Evolutionary conservation across 1,140 invertebrate genomes (phyloP).

Genomic region (Platyura marginata): DNA sequence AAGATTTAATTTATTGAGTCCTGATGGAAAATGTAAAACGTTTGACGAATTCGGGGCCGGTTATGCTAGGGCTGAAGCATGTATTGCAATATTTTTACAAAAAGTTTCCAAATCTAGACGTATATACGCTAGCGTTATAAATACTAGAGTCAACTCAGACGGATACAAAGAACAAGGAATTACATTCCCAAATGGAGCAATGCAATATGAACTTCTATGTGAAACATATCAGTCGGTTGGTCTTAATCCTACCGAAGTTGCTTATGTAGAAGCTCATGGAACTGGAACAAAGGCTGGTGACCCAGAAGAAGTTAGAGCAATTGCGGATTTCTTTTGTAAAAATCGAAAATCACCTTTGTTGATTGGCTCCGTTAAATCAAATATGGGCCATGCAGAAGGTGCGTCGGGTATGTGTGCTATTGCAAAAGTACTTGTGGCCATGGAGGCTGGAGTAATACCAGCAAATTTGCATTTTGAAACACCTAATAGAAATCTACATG

Average conservation of each 20-base stretch:
- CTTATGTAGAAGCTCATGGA: conserved; percentile 43
- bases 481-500: conserved; percentile 47
- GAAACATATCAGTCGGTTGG: conserved; percentile 33
- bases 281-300: conserved; percentile 35
- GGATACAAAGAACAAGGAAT: conserved; percentile 32
- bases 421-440: conserved; percentile 27
- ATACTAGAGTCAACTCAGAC: conserved; percentile 35
- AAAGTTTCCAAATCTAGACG: conserved; percentile 28
- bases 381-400: conserved; percentile 51
- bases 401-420: conserved; percentile 32
- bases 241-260: conserved; percentile 30
- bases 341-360: conserved; percentile 32
- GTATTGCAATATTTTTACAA: conserved; percentile 34
- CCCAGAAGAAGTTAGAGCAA: conserved; percentile 56
- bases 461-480: conserved; percentile 53
- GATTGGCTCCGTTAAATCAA: conserved; percentile 53
- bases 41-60: conserved; percentile 41
- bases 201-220: conserved; percentile 30
- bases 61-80: conserved; percentile 38
- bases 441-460: conserved; percentile 48
- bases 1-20: conserved; percentile 17
- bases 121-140: conserved; percentile 28
- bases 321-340: conserved; percentile 22
- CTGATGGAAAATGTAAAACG: conserved; percentile 24
- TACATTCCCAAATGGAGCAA: conserved; percentile 34